phyloP scores from a whole-genome alignment of 2,113 vertebrate species.

The Myanophis thanlyinensis region DNA sequence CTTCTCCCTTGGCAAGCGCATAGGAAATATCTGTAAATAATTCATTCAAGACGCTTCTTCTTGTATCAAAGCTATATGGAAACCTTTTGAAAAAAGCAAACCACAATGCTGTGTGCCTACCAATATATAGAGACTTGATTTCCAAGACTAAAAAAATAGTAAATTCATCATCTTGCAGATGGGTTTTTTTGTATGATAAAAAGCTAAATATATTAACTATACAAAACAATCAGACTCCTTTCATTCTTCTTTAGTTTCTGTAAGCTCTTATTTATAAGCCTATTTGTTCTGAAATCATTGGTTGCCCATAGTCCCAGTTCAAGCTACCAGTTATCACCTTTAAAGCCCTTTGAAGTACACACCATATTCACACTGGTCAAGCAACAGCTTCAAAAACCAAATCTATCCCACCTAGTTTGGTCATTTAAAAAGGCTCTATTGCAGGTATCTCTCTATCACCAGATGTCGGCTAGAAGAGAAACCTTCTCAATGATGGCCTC shows the following conservation, averaged over 20 bases:
- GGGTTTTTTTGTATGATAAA: conserved; percentile 41
- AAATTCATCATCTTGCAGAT: conserved; percentile 49
- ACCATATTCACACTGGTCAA: background rate
- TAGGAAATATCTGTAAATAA: background rate
- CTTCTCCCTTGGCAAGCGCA: background rate
- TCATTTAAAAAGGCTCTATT: background rate
- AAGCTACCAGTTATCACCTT: background rate
- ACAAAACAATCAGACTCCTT: conserved; percentile 33
- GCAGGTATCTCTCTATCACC: background rate
- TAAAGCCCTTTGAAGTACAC: background rate
- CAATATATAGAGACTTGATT: conserved; percentile 34
- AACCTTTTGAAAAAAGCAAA: conserved; percentile 47
- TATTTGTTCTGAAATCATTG: background rate
- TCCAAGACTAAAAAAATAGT: conserved; percentile 45
- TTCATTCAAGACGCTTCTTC: background rate
- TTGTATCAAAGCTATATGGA: conserved; percentile 21
- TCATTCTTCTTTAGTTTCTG: conserved; percentile 44
- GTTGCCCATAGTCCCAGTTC: background rate
- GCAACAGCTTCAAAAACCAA: background rate
- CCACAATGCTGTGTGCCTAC: conserved; percentile 29
- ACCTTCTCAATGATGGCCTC: background rate
- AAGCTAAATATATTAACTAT: conserved; percentile 39
- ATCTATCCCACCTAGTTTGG: background rate
- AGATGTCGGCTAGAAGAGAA: background rate
- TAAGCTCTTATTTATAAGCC: conserved; percentile 39